A percentile compares a stretch with the other conserved stretches of the same genome.
These are phyloP conservation scores for Meganola albula DNA, from an alignment of 2,888 invertebrate genomes.

Conservation along the genomic window DNA sequence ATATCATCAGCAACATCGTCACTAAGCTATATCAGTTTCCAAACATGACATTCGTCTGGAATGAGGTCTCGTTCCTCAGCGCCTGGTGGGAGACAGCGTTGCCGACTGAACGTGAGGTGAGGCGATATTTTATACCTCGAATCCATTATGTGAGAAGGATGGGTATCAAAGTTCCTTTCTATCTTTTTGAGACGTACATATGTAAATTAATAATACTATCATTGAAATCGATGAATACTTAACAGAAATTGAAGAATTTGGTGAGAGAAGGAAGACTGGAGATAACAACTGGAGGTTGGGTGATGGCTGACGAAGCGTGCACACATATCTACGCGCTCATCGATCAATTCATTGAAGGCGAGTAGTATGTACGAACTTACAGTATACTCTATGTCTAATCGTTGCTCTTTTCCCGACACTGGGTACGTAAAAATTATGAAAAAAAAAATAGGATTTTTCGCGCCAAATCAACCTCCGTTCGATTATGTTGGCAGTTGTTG, in stretches of 20 bases:
- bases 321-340: conserved; percentile 92
- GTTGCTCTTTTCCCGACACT: too few relatives aligned
- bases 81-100: conserved; percentile 96
- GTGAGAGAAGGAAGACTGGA: conserved; percentile 91
- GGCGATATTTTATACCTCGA: too few relatives aligned
- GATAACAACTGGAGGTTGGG: conserved; percentile 96
- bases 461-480: too few relatives aligned
- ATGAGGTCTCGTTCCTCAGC: conserved; percentile 92
- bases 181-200: too few relatives aligned
- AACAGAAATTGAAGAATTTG: conserved; percentile 84
- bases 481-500: too few relatives aligned
- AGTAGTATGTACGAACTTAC: conserved; percentile 18
- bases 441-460: too few relatives aligned
- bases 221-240: too few relatives aligned
- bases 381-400: too few relatives aligned
- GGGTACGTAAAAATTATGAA: too few relatives aligned
- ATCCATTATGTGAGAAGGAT: too few relatives aligned
- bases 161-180: too few relatives aligned
- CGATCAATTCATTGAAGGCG: conserved; percentile 94
- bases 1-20: conserved; percentile 95
- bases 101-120: conserved; percentile 87
- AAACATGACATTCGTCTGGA: conserved; percentile 97
- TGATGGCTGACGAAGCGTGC: conserved; percentile 97
- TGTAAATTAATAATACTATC: too few relatives aligned
- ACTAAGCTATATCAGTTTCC: conserved; percentile 90